Conservation (phyloP, 2,888 invertebrate genomes). For the Nemapogon koenigi region DNA sequence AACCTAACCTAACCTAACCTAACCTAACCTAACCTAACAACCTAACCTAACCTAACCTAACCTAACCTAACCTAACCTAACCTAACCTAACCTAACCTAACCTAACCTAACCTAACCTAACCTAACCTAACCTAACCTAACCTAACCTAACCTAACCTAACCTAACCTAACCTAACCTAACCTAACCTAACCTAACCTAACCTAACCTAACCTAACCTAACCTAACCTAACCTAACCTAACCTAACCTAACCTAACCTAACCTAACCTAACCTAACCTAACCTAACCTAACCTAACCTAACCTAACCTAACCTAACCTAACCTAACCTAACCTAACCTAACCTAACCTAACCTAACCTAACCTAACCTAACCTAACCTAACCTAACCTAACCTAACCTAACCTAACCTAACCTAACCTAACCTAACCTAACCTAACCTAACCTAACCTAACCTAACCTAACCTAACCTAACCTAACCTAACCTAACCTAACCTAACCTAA, state of each 20-base stretch:
- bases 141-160: constrained; percentile 14
- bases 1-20: constrained; percentile 14
- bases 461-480: constrained; percentile 11
- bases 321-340: neutral
- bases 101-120: constrained; percentile 13
- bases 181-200: constrained; percentile 7
- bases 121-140: constrained; percentile 15
- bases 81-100: constrained; percentile 14
- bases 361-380: constrained; percentile 6
- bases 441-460: constrained; percentile 12
- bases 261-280: constrained; percentile 13
- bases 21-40: too few relatives aligned
- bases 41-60: constrained; percentile 14
- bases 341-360: constrained; percentile 5
- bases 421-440: constrained; percentile 11
- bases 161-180: constrained; percentile 8
- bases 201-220: constrained; percentile 10
- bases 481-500: constrained; percentile 9
- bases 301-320: constrained; percentile 9
- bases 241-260: constrained; percentile 13
- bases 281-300: constrained; percentile 13
- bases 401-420: constrained; percentile 7
- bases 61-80: constrained; percentile 11
- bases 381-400: constrained; percentile 1
- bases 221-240: constrained; percentile 9